phyloP scores from a whole-genome alignment of 2,797 vertebrate genomes.

The Bovichtus diacanthus region DNA sequence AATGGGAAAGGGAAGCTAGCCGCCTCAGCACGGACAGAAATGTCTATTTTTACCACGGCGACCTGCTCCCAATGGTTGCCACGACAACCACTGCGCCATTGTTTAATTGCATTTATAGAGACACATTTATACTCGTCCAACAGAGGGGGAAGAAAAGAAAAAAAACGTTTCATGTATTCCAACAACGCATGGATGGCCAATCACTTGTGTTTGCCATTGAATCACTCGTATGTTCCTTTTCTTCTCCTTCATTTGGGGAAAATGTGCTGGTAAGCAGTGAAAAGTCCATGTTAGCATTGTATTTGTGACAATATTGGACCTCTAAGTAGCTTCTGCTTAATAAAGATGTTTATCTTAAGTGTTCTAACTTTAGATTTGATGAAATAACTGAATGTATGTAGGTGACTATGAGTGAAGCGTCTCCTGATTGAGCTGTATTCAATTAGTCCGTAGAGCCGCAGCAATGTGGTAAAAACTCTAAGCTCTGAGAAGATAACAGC shows the following conservation, averaged over 20 bases:
- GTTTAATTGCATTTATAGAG: slow-evolving; percentile 50
- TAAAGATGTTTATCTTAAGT: background rate
- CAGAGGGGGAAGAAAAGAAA: background rate
- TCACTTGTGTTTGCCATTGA: background rate
- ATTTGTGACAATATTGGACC: background rate
- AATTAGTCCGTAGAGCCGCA: background rate
- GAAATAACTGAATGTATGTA: no score
- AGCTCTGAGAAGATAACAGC: background rate
- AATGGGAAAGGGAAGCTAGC: slow-evolving; percentile 36
- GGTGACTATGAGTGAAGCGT: background rate
- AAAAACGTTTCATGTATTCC: background rate
- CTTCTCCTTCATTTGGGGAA: background rate
- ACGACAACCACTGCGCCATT: slow-evolving; percentile 62
- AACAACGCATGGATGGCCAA: background rate
- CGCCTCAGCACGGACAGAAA: slow-evolving; percentile 16
- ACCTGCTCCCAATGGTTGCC: slow-evolving; percentile 57
- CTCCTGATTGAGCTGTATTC: background rate
- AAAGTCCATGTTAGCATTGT: background rate
- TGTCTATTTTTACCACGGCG: slow-evolving; percentile 62
- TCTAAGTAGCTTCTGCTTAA: background rate
- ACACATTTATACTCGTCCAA: slow-evolving; percentile 4
- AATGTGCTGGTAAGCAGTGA: background rate
- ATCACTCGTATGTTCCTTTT: background rate
- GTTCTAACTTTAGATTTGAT: background rate
- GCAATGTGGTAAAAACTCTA: background rate